These are phyloP conservation scores for Leptopilina clavipes DNA, from an alignment of 1,140 invertebrate species.

Conservation along the genomic window DNA sequence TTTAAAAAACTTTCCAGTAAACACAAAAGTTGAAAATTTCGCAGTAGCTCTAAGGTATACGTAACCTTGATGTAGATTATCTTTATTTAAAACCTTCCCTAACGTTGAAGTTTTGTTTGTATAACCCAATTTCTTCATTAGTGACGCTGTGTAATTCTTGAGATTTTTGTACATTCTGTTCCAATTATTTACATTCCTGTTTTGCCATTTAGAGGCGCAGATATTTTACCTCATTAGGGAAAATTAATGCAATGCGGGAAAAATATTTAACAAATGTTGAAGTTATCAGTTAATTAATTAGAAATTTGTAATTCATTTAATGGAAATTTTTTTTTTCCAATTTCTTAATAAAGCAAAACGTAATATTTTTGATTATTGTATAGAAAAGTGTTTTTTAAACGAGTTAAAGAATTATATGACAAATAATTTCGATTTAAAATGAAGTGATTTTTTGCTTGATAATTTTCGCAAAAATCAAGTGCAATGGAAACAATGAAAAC, in stretches of 20 bases:
- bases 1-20: not conserved
- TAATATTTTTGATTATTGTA: too few relatives aligned
- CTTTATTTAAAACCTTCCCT: not conserved
- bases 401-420: too few relatives aligned
- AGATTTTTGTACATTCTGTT: not conserved
- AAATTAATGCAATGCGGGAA: not conserved
- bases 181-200: not conserved
- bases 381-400: too few relatives aligned
- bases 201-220: not conserved
- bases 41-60: not conserved
- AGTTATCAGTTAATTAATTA: not conserved
- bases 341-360: too few relatives aligned
- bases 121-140: conserved; percentile 10
- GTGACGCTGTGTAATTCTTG: conserved; percentile 20
- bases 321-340: too few relatives aligned
- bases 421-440: not conserved
- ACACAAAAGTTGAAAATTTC: not conserved
- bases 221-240: not conserved
- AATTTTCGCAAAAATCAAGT: not conserved
- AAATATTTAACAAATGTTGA: not conserved
- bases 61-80: not conserved
- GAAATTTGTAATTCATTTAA: too few relatives aligned
- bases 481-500: not conserved
- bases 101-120: conserved; percentile 24
- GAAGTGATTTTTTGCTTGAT: not conserved